Base-by-base conservation (phyloP, 2,113 vertebrate genomes). In the Pomatostomus ruficeps region DNA sequence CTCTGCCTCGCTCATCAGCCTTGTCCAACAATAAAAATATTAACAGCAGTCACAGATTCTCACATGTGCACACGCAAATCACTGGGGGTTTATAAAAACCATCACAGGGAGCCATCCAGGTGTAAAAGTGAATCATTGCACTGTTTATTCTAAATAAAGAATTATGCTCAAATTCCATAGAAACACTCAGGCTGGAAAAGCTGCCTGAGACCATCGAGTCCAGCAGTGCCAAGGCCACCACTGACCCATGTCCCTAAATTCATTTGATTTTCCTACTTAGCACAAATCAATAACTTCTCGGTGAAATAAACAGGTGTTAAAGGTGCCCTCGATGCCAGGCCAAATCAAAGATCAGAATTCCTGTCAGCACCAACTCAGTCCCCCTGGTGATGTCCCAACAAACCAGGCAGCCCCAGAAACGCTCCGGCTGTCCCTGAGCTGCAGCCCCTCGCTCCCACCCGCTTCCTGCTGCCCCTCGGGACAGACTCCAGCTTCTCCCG, bases 371-470 rank as follows among this genome's bases (percentile, higher is more conserved):
- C 17, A n/a, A 4, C n/a, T 19, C 25, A 3, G 10, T 1, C 28
- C 18, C 3, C 7, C 3, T 3, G 26, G 28, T 0, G 10, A 59
- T 3, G 10, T 0, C 65, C 22, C 11, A 2, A n/a, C 0, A 24
- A 43, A 15, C 7, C 2, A 36, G 9, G 2, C 14, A 59, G 57
- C 36, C 46, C 1, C 25, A 57, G 14, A 31, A 31, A 5, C 0
- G 4, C 24, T 23, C 3, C 3, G 59, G 63, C 11, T 14, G 23
- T 6, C 51, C 35, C 61, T 20, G 6, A 19, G 10, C 16, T 0
- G 5, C 24, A 62, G 51, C 4, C 36, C 6, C 61, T 40, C 3
- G 3, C 21, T 54, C 25, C 24, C 84, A n/a, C 22, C 15, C 42
- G 55, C 23, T 0, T 2, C 14, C 81, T n/a, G n/a, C n/a, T n/a